phyloP scores from a whole-genome alignment of 2,797 vertebrate species.

The Crocidura indochinensis region DNA sequence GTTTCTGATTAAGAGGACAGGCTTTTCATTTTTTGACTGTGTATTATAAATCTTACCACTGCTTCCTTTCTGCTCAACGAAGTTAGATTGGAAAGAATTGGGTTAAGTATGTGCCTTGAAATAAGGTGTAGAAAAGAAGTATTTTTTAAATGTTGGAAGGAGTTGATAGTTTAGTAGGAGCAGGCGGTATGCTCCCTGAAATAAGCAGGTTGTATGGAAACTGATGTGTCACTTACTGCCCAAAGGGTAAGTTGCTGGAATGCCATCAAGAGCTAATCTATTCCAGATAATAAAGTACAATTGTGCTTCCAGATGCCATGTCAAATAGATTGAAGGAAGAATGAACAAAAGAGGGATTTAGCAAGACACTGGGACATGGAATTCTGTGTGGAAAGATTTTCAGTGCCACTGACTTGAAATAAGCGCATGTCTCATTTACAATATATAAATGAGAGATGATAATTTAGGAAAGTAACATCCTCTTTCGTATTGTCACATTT shows the following conservation, averaged over 20 bases:
- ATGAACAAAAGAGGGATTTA: background rate
- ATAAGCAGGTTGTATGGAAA: background rate
- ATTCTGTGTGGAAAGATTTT: background rate
- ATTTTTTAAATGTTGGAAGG: background rate
- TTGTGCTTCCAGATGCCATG: background rate
- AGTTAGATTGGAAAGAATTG: background rate
- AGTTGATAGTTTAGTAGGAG: background rate
- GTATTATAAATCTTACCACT: slow-evolving; percentile 3
- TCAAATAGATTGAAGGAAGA: background rate
- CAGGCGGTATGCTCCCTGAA: background rate
- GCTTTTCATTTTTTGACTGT: background rate
- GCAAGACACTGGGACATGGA: background rate
- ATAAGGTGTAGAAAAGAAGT: background rate
- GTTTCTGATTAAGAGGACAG: slow-evolving; percentile 44
- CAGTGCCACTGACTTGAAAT: background rate
- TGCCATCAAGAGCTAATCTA: background rate
- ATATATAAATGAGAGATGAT: background rate
- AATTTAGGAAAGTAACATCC: background rate
- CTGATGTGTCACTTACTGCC: background rate
- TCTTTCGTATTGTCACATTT: background rate
- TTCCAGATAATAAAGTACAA: background rate
- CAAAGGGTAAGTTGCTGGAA: background rate
- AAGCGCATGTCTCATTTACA: background rate
- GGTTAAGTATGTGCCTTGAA: background rate
- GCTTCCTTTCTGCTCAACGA: background rate